These are phyloP conservation scores for Agriotes lineatus DNA, from an alignment of 2,888 invertebrate genomes.

Conservation along the genomic window DNA sequence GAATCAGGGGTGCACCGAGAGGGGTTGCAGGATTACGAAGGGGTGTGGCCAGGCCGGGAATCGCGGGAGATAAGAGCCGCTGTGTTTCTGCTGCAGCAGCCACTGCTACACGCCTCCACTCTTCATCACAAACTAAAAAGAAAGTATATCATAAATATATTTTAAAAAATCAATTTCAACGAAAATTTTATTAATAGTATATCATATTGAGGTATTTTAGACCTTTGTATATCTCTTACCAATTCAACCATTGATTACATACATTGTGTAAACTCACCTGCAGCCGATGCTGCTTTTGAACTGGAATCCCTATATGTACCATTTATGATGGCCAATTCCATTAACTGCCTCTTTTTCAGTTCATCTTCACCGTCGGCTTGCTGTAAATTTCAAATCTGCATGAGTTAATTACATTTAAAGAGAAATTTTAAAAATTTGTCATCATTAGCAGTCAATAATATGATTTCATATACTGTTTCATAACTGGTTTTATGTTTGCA, in stretches of 20 bases:
- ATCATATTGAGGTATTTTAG: no score
- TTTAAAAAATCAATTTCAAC: no score
- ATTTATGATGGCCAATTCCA: constrained; percentile 99
- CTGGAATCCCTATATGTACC: constrained; percentile 99
- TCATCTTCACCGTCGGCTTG: constrained; percentile 99
- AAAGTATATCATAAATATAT: no score
- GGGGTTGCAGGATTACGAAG: constrained; percentile 80
- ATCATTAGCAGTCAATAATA: no score
- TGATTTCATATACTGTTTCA: no score
- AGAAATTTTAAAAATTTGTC: no score
- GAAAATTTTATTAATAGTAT: no score
- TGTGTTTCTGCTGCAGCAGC: constrained; percentile 84
- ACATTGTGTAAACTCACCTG: constrained; percentile 80
- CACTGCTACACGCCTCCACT: constrained; percentile 87
- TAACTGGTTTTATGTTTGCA: no score
- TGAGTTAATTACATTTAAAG: background rate
- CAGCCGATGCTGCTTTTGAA: constrained; percentile 85
- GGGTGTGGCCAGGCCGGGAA: constrained; percentile 75
- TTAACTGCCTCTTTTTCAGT: constrained; percentile 98
- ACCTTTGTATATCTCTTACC: no score
- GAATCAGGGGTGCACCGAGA: constrained; percentile 91
- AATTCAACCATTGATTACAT: no score
- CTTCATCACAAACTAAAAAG: constrained; percentile 81
- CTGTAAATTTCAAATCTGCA: constrained; percentile 65
- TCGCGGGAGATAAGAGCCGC: constrained; percentile 75